phyloP scores from a whole-genome alignment of 92 coral and sea anemone genomes.

The Epizoanthus fatuus region DNA sequence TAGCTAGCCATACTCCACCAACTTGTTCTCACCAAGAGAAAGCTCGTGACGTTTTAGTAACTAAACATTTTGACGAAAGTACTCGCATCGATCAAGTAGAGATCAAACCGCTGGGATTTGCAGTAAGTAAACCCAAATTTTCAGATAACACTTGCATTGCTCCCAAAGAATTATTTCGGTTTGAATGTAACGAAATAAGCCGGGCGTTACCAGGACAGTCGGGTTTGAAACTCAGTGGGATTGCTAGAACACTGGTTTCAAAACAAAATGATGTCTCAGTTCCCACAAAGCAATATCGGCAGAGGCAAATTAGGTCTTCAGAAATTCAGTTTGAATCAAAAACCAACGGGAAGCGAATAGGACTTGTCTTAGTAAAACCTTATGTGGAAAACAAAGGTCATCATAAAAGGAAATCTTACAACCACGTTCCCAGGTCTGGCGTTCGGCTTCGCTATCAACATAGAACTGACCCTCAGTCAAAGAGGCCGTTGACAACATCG shows the following conservation, averaged over 20 bases:
- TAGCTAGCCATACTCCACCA: background rate
- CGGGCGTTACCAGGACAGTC: background rate
- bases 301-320: background rate
- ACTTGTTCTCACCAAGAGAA: background rate
- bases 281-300: background rate
- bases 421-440: background rate
- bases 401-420: background rate
- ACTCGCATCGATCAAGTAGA: background rate
- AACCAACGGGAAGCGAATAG: background rate
- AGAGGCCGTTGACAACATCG: background rate
- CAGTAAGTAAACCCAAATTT: background rate
- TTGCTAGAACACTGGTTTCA: background rate
- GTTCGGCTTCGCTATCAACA: constrained; percentile 8
- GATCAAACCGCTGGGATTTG: background rate
- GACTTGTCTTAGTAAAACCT: background rate
- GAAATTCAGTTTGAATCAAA: background rate
- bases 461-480: background rate
- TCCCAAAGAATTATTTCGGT: background rate
- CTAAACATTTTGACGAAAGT: background rate
- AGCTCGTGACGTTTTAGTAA: background rate
- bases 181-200: background rate
- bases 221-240: background rate
- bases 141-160: background rate
- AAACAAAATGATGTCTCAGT: background rate
- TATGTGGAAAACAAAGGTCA: background rate